Evolutionary conservation across 1,140 invertebrate genomes (phyloP), one percentile per base, ranked within the genome.

Genomic region (Drosophila nigromelanica): DNA sequence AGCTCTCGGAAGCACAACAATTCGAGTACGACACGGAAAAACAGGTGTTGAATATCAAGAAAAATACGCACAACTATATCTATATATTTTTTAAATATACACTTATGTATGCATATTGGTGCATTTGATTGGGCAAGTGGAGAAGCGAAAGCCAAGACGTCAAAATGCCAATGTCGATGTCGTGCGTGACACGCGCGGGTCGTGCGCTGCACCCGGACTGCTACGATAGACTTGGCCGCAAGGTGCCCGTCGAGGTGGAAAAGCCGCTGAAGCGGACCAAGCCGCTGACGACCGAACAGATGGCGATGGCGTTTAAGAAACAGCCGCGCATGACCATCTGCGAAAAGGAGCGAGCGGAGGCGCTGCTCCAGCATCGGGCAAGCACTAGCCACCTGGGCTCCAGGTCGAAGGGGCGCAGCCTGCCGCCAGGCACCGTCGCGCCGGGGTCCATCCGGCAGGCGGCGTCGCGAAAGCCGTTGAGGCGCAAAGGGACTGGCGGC

Each of bases 391-490:
- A 11, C n/a, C 50, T 27, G 2, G 60, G 60, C 35, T 18, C n/a
- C 11, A 68, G 50, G 27, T 37, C 52, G n/a, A 51, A 67, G 27
- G 21, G 14, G 15, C 15, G 30, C 1, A 18, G 33, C 0, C 33
- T 81, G 5, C 81, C 82, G 5, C 78, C 82, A 6, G 78, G 81
- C 27, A 87, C 81, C 1, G 37, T 59, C 48, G 33, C 61, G 69
- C 3, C n/a, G n/a, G 30, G 4, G 15, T 24, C 14, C 30, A 1
- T 39, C 62, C 21, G 21, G 21, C 1, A 2, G 5, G 24, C 74
- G 5, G 42, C 76, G 1, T 10, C 40, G 14, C 52, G 60, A 5
- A 60, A 63, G 12, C 76, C 69, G 1, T 35, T 33, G 8, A 42
- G 54, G 7, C 71, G 64, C 5, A 55, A 39, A 24, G 42, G 52